Evolutionary conservation across 2,797 vertebrate genomes (phyloP), one percentile per base, ranked within the genome.

Genomic region (Thaleichthys pacificus): DNA sequence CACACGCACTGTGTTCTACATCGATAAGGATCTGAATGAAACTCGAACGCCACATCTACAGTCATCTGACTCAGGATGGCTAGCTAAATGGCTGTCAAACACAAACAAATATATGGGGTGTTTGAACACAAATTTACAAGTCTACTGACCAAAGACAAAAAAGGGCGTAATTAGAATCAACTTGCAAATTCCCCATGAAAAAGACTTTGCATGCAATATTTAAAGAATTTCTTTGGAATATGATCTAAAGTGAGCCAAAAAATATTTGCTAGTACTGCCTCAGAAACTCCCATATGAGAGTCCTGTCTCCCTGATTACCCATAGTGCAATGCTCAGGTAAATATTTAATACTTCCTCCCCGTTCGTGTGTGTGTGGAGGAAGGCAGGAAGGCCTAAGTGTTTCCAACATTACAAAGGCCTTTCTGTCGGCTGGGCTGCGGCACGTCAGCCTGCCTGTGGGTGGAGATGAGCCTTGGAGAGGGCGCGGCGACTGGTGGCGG

Each of bases 281-380:
- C 42, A 74, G 77, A 76, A 62, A 77, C 69, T 86, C 58, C 80
- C 69, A 83, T 86, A 80, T 82, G 66, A 58, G 54, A 75, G 73
- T n/a, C 61, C 26, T 68, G 68, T 88, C 81, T 86, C 76, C 76
- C 77, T 86, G 72, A 75, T n/a, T 72, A 82, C 75, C 66, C 74
- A 21, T 62, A 79, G 79, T 77, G 79, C 80, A 87, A 87, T 86
- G 77, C 76, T 73, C 56, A 75, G 73, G 74, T 90, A 83, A 90
- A 92, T 91, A 90, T 91, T 89, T 91, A 66, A 91, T 89, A 69
- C 74, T 73, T 83, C 64, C 74, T 82, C 66, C 79, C 74, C 68
- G 76, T 83, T 58, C 68, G 51, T 56, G 51, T 56, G 51, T 56
- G 51, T 51, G 47, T 49, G 47, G 51, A 56, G 51, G 76, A 15